Percentiles rank a stretch among this genome's conserved stretches.
Evolutionary conservation across 1,140 invertebrate species (phyloP).

Genomic region (Lasaia peninsularis): DNA sequence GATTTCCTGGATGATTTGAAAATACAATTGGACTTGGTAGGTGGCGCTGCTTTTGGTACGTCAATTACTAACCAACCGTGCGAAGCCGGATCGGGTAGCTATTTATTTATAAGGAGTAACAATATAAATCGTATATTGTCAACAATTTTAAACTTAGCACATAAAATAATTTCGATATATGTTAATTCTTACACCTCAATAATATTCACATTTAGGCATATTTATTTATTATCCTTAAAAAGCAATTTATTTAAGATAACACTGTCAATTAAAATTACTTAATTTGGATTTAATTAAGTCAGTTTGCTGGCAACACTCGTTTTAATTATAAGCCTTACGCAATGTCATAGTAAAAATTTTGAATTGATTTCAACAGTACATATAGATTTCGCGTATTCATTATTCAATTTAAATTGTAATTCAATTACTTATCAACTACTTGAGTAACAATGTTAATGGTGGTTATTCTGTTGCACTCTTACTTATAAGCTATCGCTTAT

Average conservation of each 20-base stretch:
- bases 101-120: too few species aligned
- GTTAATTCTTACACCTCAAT: conserved; percentile 4
- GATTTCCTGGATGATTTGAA: too few species aligned
- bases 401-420: conserved; percentile 59
- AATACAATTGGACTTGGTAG: too few species aligned
- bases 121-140: too few species aligned
- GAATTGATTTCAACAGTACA: conserved; percentile 9
- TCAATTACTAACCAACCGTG: too few species aligned
- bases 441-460: conserved; percentile 50
- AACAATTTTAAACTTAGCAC: too few species aligned
- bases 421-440: conserved; percentile 56
- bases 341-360: conserved; percentile 6
- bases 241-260: neutral
- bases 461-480: too few species aligned
- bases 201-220: conserved; percentile 3
- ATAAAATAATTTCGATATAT: neutral
- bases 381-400: conserved; percentile 20
- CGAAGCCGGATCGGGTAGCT: too few species aligned
- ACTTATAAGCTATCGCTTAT: too few species aligned
- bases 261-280: neutral
- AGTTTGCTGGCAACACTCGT: neutral
- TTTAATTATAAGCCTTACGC: neutral
- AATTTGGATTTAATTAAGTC: neutral
- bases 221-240: conserved; percentile 1
- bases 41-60: too few species aligned